A percentile compares a stretch with the other conserved stretches of the same genome.
phyloP scores from a whole-genome alignment of 2,888 invertebrate genomes.

The Drosophila parthenogenetica region DNA sequence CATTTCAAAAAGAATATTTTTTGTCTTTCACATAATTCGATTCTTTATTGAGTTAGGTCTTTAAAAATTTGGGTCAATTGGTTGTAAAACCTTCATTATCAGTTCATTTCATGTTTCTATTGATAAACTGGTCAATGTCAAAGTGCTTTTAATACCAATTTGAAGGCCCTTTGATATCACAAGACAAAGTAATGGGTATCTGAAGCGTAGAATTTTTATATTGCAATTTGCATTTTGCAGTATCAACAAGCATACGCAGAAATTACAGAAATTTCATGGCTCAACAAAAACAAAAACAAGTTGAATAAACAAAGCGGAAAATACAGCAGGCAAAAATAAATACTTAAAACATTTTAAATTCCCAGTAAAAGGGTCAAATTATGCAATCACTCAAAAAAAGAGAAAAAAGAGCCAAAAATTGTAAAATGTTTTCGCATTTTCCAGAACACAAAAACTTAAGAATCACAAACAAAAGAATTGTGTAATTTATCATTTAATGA shows the following conservation, averaged over 20 bases:
- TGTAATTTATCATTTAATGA: neutral
- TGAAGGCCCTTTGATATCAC: slow-evolving; percentile 1
- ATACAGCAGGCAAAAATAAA: neutral
- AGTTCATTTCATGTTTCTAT: slow-evolving; percentile 15
- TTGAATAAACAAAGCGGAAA: slow-evolving; percentile 35
- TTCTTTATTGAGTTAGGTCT: neutral
- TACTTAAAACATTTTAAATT: slow-evolving; percentile 9
- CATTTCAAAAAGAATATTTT: neutral
- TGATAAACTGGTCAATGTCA: slow-evolving; percentile 45
- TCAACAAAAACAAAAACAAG: slow-evolving; percentile 32
- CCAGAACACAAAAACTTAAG: slow-evolving; percentile 1
- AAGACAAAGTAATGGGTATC: neutral
- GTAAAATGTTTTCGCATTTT: neutral
- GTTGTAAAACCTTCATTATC: slow-evolving; percentile 55
- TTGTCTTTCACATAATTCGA: neutral
- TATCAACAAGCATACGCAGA: slow-evolving; percentile 13
- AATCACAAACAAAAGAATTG: neutral
- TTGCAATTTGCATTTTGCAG: slow-evolving; percentile 52
- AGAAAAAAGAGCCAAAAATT: neutral
- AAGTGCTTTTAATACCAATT: slow-evolving; percentile 16
- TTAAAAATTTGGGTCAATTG: slow-evolving; percentile 56
- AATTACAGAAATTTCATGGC: slow-evolving; percentile 35
- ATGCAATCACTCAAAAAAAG: slow-evolving; percentile 20
- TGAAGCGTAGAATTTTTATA: slow-evolving; percentile 31
- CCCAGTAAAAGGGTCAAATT: slow-evolving; percentile 28